Base-by-base conservation (phyloP, 2,113 vertebrate species). In the Rynchops niger region DNA sequence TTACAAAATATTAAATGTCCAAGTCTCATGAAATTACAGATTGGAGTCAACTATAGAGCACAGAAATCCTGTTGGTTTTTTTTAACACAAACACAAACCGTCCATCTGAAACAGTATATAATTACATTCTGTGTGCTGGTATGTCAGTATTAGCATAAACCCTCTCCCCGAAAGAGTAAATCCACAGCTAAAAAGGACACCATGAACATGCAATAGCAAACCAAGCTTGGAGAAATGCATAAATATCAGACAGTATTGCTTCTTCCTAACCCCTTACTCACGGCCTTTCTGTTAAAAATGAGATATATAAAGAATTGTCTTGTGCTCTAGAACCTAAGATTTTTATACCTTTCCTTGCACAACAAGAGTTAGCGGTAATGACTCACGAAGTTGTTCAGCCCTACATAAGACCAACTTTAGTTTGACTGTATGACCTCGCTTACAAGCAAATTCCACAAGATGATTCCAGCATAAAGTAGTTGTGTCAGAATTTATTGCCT, bases 331-430 rank as follows among this genome's bases (percentile, higher is more conserved):
- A 82, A 84, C 4, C 2, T 49, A 42, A 63, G 42, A 52, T 77
- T 83, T 93, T 95, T 70, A 30, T 79, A 47, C 21, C 22, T 79
- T 91, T 82, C 30, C 25, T 94, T 90, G 66, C 19, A 7, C 50
- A 79, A 67, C 23, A 63, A 29, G 67, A 45, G 12, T 91, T 94
- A 79, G 30, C 87, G 91, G 69, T 76, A 91, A 82, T 87, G 89
- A 94, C 52, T 96, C 73, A 94, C 43, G 16, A 84, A 76, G 34
- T 93, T 95, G 76, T 96, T 93, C 84, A 96, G 53, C 43, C 62
- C 70, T 96, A 95, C 61, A 52, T 89, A 85, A 93, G 58, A 65
- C 9, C 36, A 58, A 58, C 19, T 56, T 91, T 94, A 86, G 55
- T 95, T 96, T 94, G 89, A 94, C 56, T 79, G 82, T 27, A 40